These are phyloP conservation scores for Paraescarpia echinospica DNA, from an alignment of 1,140 invertebrate genomes.

Conservation along the genomic window DNA sequence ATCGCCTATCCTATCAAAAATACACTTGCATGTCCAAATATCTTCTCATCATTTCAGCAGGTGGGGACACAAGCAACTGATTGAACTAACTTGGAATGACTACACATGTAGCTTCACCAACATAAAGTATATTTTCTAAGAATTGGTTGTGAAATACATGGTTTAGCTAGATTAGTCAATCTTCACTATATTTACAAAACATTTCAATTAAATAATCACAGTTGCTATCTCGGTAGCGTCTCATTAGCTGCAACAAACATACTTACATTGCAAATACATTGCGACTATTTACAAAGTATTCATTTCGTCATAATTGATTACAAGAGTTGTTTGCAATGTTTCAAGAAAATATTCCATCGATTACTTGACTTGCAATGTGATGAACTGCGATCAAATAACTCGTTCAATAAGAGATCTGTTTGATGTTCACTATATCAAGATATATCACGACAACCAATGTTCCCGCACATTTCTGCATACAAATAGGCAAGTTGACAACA, in stretches of 20 bases:
- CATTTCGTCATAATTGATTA: neutral
- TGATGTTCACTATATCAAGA: too few relatives aligned
- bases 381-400: neutral
- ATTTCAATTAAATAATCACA: neutral
- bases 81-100: neutral
- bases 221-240: neutral
- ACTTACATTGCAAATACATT: neutral
- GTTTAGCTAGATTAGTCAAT: neutral
- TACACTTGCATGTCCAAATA: too few relatives aligned
- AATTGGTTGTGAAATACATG: neutral
- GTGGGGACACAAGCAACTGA: too few relatives aligned
- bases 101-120: neutral
- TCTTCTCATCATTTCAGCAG: too few relatives aligned
- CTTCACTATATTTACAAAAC: neutral
- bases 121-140: neutral
- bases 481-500: neutral
- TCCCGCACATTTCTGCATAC: neutral
- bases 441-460: neutral
- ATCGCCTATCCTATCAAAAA: too few relatives aligned
- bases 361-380: neutral
- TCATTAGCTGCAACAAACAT: too few relatives aligned
- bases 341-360: neutral
- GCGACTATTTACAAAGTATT: neutral
- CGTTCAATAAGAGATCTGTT: too few relatives aligned
- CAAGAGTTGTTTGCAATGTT: too few relatives aligned